Base-by-base conservation (phyloP, 2,797 vertebrate species). In the Halcyon badia region DNA sequence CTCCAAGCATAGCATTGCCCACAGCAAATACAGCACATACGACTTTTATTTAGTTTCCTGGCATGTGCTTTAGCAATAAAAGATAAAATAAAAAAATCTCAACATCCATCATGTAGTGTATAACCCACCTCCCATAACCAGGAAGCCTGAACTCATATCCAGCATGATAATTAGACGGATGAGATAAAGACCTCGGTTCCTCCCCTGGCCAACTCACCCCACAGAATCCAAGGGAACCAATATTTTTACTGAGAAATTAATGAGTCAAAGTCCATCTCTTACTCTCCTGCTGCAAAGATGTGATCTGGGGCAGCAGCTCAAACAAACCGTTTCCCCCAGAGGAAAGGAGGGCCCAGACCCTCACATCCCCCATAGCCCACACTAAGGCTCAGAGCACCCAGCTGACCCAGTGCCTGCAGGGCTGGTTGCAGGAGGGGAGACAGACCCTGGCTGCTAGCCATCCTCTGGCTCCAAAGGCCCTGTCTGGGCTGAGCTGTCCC, bases 11-110 rank as follows among this genome's bases (percentile, higher is more conserved):
- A 79, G 86, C 48, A 64, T 80, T 92, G 73, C 89, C 86, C 81
- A 84, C 89, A 94, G 76, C 89, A 52, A 71, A 85, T 80, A 93
- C 91, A 86, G 76, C 31, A 11, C n/a, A 72, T 83, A 71, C 11
- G 2, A 62, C 75, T 90, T 93, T 64, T 65, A 80, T 90, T 91
- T 93, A 85, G 52, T 78, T 88, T 92, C 64, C 80, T 95, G 85
- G 85, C 94, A 90, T 21, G 52, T 75, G 35, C 69, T 90, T 94
- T 65, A 81, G 65, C 78, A 71, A 57, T 86, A 83, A 94, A 91
- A 94, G 37, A 89, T 62, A 56, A 2, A 18, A 87, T 65, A 96
- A 89, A 79, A 94, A 91, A 78, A 90, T 31, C 52, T 35, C 70
- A 83, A 71, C 78, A 77, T 86, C 79, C 84, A 80, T 86, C 83